Conservation (phyloP, 1,140 invertebrate species). For the Diorhabda elongata region DNA sequence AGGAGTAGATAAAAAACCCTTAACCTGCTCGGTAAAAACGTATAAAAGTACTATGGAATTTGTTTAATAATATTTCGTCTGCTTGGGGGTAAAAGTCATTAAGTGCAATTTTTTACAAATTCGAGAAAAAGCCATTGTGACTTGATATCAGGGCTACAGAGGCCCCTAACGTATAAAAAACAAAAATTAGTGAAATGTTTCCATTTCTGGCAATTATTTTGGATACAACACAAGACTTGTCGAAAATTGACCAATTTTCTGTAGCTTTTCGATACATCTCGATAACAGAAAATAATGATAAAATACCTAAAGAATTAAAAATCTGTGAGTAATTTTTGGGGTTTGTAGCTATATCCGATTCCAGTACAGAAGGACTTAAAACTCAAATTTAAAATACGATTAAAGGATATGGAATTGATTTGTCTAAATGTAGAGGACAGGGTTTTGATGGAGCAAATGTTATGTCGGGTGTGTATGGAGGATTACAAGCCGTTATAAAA, state of each 20-base stretch:
- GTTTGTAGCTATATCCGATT: slow-evolving; percentile 26
- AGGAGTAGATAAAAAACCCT: no score
- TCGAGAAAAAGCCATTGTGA: no score
- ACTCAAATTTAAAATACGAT: slow-evolving; percentile 24
- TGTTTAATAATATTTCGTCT: no score
- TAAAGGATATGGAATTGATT: slow-evolving; percentile 25
- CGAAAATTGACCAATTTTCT: slow-evolving; percentile 25
- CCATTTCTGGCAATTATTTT: slow-evolving; percentile 19
- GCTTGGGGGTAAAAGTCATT: no score
- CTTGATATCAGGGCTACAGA: no score
- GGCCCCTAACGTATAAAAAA: no score
- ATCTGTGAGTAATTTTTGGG: slow-evolving; percentile 27
- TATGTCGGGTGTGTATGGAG: slow-evolving; percentile 26
- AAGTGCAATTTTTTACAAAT: no score
- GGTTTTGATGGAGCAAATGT: slow-evolving; percentile 25
- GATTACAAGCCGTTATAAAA: slow-evolving; percentile 25
- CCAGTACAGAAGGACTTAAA: slow-evolving; percentile 20
- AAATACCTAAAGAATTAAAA: slow-evolving; percentile 23
- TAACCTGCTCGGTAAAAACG: no score
- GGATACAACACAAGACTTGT: slow-evolving; percentile 24
- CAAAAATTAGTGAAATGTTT: no score
- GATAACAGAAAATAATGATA: neutral
- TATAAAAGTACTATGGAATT: no score
- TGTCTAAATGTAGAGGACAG: slow-evolving; percentile 28
- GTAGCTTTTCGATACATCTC: no score